Conservation (phyloP, 2,113 vertebrate genomes). For the Cnemophilus loriae region DNA sequence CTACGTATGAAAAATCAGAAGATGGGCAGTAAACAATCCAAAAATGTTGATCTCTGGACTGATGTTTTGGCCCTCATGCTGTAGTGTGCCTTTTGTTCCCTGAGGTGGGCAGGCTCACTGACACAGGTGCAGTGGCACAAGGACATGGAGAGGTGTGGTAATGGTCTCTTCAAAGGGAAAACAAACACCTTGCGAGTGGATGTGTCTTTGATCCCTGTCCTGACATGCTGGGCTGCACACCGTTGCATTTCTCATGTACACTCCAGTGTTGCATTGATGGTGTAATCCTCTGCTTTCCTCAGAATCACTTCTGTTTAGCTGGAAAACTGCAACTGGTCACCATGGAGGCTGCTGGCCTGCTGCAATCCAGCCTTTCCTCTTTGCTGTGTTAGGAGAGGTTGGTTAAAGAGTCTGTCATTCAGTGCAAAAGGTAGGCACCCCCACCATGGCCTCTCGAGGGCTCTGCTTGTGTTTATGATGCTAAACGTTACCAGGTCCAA, state of each 20-base stretch:
- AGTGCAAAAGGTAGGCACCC: too few relatives aligned
- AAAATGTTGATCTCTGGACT: neutral
- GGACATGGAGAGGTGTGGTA: neutral
- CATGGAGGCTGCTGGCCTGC: neutral
- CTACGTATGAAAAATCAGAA: neutral
- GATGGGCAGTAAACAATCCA: neutral
- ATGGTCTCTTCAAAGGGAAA: neutral
- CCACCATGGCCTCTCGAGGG: neutral
- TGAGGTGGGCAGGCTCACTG: neutral
- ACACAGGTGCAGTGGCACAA: too few relatives aligned
- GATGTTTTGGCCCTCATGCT: neutral
- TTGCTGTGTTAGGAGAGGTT: neutral
- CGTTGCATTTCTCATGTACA: neutral
- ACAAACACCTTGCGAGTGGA: neutral
- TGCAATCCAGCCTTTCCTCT: neutral
- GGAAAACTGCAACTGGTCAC: neutral
- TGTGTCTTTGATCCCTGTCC: neutral
- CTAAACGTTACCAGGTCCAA: neutral
- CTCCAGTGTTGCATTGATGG: neutral
- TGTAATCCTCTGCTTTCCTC: neutral
- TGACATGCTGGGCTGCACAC: neutral
- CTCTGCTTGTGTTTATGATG: neutral
- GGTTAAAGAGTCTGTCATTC: too few relatives aligned
- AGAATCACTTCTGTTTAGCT: neutral
- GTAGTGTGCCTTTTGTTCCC: neutral